phyloP scores from a whole-genome alignment of 2,113 vertebrate genomes.

The Ictalurus punctatus region DNA sequence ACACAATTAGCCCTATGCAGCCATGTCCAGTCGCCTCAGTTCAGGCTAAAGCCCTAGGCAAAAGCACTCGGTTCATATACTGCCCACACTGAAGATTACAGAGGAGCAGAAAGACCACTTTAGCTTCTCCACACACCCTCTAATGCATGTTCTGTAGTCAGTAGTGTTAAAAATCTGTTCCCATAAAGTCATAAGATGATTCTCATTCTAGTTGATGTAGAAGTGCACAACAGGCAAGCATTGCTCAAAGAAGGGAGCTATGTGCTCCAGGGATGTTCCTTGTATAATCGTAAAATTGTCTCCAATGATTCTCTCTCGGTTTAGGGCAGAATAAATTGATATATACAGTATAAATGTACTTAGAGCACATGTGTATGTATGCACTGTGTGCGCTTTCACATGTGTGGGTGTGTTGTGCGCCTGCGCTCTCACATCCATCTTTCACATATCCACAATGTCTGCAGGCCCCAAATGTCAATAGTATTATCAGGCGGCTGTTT shows the following conservation, averaged over 20 bases:
- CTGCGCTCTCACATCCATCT: constrained; percentile 23
- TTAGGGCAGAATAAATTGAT: neutral
- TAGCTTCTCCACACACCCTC: neutral
- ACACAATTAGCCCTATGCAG: constrained; percentile 73
- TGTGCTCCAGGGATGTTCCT: constrained; percentile 14
- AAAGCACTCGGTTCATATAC: neutral
- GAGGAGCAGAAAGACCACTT: constrained; percentile 9
- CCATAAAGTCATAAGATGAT: neutral
- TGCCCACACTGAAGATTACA: constrained; percentile 30
- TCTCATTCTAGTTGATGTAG: neutral
- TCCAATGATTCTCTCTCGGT: neutral
- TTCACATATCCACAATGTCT: constrained; percentile 35
- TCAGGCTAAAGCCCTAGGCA: constrained; percentile 46
- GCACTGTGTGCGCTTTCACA: constrained; percentile 12
- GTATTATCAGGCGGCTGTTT: constrained; percentile 54
- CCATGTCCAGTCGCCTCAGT: constrained; percentile 59
- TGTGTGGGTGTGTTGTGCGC: neutral
- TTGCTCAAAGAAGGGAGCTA: neutral
- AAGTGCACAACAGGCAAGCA: neutral
- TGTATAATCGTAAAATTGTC: constrained; percentile 22
- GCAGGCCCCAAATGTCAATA: constrained; percentile 54
- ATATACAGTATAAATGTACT: constrained; percentile 6
- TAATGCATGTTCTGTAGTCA: constrained; percentile 10
- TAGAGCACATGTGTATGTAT: constrained; percentile 1
- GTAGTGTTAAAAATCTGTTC: constrained; percentile 20